phyloP scores from a whole-genome alignment of 2,797 vertebrate genomes.

The Rhinogobio ventralis region DNA sequence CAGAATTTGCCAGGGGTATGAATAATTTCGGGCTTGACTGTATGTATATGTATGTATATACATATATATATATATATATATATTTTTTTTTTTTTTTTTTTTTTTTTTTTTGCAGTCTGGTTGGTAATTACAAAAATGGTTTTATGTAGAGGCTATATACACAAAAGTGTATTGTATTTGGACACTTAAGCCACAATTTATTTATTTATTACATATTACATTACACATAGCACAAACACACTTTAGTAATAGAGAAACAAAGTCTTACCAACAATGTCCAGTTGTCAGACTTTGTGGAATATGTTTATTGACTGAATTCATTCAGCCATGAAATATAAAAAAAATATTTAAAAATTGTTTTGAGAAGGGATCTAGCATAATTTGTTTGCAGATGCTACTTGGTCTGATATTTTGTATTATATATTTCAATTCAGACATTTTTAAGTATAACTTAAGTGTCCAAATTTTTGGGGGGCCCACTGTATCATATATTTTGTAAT shows the following conservation, averaged over 20 bases:
- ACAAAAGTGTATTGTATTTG: too few relatives aligned
- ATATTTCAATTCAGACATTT: neutral
- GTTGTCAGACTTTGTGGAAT: neutral
- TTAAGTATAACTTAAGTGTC: neutral
- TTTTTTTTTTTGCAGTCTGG: too few relatives aligned
- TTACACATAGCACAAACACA: neutral
- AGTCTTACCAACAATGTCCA: neutral
- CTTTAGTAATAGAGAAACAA: neutral
- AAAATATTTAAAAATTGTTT: neutral
- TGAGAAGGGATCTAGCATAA: neutral
- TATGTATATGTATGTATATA: too few relatives aligned
- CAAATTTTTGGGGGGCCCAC: neutral
- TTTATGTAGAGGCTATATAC: too few relatives aligned
- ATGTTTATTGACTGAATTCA: neutral
- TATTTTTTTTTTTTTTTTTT: too few relatives aligned
- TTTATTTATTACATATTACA: neutral
- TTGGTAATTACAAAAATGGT: too few relatives aligned
- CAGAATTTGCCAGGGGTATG: too few relatives aligned
- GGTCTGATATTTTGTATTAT: too few relatives aligned
- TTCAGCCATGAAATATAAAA: neutral
- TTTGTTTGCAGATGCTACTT: too few relatives aligned
- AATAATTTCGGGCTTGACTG: too few relatives aligned
- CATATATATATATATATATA: too few relatives aligned
- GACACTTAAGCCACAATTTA: too few relatives aligned
- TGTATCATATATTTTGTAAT: neutral